Evolutionary conservation across 2,797 vertebrate species (phyloP), one percentile per base, ranked within the genome.

Genomic region (Gorsachius magnificus): DNA sequence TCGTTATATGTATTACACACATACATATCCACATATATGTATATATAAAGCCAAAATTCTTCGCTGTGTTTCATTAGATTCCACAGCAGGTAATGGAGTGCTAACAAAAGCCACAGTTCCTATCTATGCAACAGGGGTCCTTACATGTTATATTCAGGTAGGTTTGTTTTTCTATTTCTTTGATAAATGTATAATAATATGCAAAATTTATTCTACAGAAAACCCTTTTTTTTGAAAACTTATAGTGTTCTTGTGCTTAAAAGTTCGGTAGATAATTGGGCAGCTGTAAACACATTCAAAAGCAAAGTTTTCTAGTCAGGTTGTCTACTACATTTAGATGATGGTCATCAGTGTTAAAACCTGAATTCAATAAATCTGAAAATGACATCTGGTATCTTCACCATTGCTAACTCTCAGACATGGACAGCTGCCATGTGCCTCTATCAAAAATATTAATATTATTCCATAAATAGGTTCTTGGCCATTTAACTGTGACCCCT

Each of bases 61-160:
- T 90, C 20, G 3, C 26, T 83, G 17, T 93, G 36, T 89, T 95
- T 78, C 91, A 88, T 96, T 97, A 99, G 99, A 99, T 98, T 98
- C 98, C 86, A 97, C 98, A 94, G 98, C 98, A 88, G 99, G 99
- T 75, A 99, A 99, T 20, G 99, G 99, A 80, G 99, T 99, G 95
- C 98, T 99, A 92, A 99, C 99, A 95, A 99, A 99, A 98, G 99
- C 99, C 81, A 99, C 99, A 5, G 99, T 99, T 94, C 99, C 99
- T 69, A 99, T 99, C 97, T 99, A 99, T 97, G 99, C 99, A 97
- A 99, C 99, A 68, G 99, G 99, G 90, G 99, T 99, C 50, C 98
- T 99, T 92, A 99, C 99, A 0, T 99, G 99, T 97, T 99, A 99
- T 82, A 99, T 99, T 98, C 99, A 99, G 99, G 99, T 99, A 72